Conservation (phyloP, 2,113 vertebrate species). For the Chloroceryle aenea region DNA sequence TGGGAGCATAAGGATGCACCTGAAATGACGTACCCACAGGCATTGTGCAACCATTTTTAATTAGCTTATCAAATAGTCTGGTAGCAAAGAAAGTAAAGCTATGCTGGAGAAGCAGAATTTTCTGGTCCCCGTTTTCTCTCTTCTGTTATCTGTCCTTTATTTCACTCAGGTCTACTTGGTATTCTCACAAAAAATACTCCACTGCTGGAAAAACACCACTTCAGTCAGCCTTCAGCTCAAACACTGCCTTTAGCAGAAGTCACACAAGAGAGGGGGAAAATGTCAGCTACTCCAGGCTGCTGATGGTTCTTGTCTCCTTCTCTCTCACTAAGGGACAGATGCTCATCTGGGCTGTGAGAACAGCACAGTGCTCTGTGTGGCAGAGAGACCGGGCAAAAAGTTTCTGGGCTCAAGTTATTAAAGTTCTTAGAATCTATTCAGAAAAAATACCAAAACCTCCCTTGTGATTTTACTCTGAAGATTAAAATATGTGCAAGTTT, state of each 20-base stretch:
- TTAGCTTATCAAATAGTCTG: background rate
- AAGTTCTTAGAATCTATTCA: background rate
- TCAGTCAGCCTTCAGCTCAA: background rate
- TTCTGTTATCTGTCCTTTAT: background rate
- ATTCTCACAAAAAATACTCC: background rate
- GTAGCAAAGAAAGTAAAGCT: background rate
- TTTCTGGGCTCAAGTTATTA: background rate
- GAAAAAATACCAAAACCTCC: background rate
- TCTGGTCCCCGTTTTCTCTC: background rate
- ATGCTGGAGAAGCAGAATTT: background rate
- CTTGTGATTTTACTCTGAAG: background rate
- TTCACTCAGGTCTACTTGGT: background rate
- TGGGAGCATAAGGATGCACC: background rate
- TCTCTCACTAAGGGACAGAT: background rate
- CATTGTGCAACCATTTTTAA: background rate
- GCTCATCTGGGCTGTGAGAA: background rate
- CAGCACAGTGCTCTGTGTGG: background rate
- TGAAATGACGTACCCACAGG: background rate
- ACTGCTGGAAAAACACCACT: background rate
- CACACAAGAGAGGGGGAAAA: background rate
- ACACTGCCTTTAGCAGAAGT: background rate
- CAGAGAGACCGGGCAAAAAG: background rate
- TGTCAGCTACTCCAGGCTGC: background rate
- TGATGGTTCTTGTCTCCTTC: rapidly evolving
- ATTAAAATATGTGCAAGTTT: background rate